Base-by-base conservation (phyloP, 2,797 vertebrate species). In the Chelmon rostratus region DNA sequence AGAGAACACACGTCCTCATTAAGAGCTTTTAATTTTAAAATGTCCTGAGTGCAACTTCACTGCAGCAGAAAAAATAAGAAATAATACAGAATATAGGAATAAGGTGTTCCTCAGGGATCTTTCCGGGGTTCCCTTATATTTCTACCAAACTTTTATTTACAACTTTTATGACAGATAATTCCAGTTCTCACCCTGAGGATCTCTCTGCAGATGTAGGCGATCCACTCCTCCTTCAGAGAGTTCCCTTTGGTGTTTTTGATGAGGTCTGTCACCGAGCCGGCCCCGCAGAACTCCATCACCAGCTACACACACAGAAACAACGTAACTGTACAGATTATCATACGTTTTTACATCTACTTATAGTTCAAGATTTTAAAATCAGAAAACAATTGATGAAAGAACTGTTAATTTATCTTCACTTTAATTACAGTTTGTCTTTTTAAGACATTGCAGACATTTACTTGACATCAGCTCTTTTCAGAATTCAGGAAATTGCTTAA, bases 181-280 rank as follows among this genome's bases (percentile, higher is more conserved):
- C 10, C 0, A 0, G 23, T 10, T 35, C 89, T 89, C 83, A 99
- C 98, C 95, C 98, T 93, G 75, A 99, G 95, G 91, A 99, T 99
- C 95, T 99, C 98, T 82, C 98, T 95, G 96, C 98, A 99, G 95
- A 99, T 94, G 92, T 99, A 99, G 1, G 98, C 98, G 0, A 97
- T 99, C 98, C 98, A 99, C 76, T 99, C 98, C 83, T 99, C 98
- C 92, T 99, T 99, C 91, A 99, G 88, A 0, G 98, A 96, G 94
- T 97, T 99, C 21, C 98, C 98, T 92, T 99, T 99, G 0, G 98
- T 99, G 95, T 99, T 99, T 91, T 99, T 99, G 93, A 99, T 98
- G 91, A 99, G 95, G 90, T 99, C 98, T 0, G 98, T 99, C 76
- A 99, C 96, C 0, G 98, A 99, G 58, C 98, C 98, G 0, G 98